Base-by-base conservation (phyloP, 2,797 vertebrate genomes). In the Parauchenoglanis ngamensis region DNA sequence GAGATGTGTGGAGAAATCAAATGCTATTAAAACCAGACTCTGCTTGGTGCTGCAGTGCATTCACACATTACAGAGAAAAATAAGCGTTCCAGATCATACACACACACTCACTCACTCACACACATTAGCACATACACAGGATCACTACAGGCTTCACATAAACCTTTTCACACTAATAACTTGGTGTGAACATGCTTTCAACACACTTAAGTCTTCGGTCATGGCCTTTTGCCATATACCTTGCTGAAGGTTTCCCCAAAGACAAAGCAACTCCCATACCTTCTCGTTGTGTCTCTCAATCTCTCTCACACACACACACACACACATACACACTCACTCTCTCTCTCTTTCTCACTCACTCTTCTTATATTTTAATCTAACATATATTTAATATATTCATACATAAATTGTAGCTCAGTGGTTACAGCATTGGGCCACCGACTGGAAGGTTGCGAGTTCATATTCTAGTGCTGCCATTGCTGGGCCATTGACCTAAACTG, bases 151-250 rank as follows among this genome's bases (percentile, higher is more conserved):
- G 57, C 19, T 85, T 85, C 52, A 52, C 25, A 79, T 44, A 87
- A 90, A 80, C 67, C 52, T 87, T 88, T 90, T 89, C 85, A 87
- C 88, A 90, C 83, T 79, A 70, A 83, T 88, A 88, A 89, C 67
- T 85, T 87, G 57, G 88, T 89, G 88, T 84, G 56, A 91, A 78
- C 68, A 70, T 81, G 78, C 25, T 73, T 21, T 81, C 79, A 61
- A 11, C 67, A 86, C 84, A 83, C 3, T 46, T 49, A 77, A 75
- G 81, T 44, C 40, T 57, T 79, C 5, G 11, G 72, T 84, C 81
- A 49, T 52, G n/a, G n/a, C 17, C 81, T 49, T 70, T 79, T 12
- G 70, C 52, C 49, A n/a, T 19, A 31, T 13, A 28, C 56, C 63
- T 28, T 56, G 54, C 3, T 2, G n/a, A 76, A 82, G 57, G 10